Percentiles rank a stretch among this genome's conserved stretches.
phyloP scores from a whole-genome alignment of 2,113 vertebrate species.

The Caretta caretta region DNA sequence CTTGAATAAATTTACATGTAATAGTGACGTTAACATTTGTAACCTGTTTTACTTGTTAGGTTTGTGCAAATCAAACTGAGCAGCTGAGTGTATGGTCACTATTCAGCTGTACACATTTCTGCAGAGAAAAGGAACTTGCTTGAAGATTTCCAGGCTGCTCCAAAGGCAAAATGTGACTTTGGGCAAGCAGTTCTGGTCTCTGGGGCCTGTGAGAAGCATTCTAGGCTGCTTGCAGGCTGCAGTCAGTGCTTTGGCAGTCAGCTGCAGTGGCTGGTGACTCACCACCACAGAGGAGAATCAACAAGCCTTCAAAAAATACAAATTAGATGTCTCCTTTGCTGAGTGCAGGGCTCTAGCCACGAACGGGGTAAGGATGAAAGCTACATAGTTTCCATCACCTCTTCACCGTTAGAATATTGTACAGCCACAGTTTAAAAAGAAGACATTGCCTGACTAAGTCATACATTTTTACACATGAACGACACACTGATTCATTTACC shows the following conservation, averaged over 20 bases:
- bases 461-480: not conserved
- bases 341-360: no score
- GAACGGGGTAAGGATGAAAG: not conserved
- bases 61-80: not conserved
- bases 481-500: not conserved
- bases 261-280: no score
- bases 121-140: not conserved
- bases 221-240: no score
- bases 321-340: not conserved
- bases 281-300: no score
- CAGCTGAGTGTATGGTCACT: not conserved
- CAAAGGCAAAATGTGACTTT: no score
- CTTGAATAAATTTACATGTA: not conserved
- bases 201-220: no score
- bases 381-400: not conserved
- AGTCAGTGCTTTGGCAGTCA: no score
- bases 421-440: not conserved
- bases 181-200: no score
- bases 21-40: not conserved
- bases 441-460: not conserved
- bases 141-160: not conserved
- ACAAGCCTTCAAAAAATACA: no score
- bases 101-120: not conserved
- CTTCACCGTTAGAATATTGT: not conserved
- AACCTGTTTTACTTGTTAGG: not conserved